These are phyloP conservation scores for Achatina immaculata DNA, from an alignment of 1,140 invertebrate genomes.

Conservation along the genomic window DNA sequence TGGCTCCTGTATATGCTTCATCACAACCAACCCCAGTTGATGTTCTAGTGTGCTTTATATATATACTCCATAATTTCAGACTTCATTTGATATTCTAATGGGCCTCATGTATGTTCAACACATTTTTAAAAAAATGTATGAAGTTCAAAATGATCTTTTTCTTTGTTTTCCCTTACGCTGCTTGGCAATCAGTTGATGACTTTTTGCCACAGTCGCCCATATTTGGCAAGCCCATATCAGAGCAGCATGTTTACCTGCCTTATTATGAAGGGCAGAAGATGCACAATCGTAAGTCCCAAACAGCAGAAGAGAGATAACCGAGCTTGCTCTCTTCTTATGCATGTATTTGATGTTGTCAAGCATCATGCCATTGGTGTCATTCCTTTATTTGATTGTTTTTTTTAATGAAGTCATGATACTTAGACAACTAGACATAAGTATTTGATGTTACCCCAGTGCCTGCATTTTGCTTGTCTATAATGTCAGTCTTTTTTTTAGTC, in stretches of 20 bases:
- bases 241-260: constrained; percentile 84
- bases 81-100: too few relatives aligned
- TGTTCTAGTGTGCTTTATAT: too few relatives aligned
- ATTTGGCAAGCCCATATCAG: constrained; percentile 77
- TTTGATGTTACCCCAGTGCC: background rate
- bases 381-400: constrained; percentile 16
- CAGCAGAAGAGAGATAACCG: background rate
- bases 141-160: too few relatives aligned
- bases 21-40: too few relatives aligned
- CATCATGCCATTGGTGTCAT: background rate
- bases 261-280: constrained; percentile 81
- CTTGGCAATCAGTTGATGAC: constrained; percentile 75
- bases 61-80: too few relatives aligned
- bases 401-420: too few relatives aligned
- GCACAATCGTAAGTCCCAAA: constrained; percentile 81
- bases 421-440: background rate
- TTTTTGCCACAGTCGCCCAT: constrained; percentile 77
- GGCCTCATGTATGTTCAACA: too few relatives aligned
- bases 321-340: background rate
- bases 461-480: background rate
- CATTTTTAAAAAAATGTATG: too few relatives aligned
- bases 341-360: background rate
- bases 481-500: too few relatives aligned
- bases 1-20: too few relatives aligned
- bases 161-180: constrained; percentile 1